Conservation (phyloP, 2,113 vertebrate genomes). For the Numida meleagris region DNA sequence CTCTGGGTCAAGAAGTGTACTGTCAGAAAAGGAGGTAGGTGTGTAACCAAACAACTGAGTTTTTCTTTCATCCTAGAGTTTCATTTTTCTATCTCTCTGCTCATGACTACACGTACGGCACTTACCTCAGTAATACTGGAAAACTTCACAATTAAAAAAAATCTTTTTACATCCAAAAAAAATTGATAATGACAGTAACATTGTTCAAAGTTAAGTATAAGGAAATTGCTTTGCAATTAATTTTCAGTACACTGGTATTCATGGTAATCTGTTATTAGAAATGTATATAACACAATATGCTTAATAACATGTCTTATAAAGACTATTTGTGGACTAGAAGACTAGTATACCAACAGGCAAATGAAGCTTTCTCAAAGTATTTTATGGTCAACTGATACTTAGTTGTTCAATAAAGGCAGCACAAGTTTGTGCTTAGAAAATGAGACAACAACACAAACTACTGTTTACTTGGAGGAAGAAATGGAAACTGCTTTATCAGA, state of each 20-base stretch:
- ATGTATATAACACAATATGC: not conserved
- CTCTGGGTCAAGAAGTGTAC: slow-evolving; percentile 45
- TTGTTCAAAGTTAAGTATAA: not conserved
- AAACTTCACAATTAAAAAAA: not conserved
- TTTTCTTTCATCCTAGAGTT: not conserved
- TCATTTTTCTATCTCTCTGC: not conserved
- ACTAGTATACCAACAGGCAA: not conserved
- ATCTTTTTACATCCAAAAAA: not conserved
- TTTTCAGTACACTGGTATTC: not conserved
- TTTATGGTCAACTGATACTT: not conserved
- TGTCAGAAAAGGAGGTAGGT: slow-evolving; percentile 32
- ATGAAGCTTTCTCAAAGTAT: not conserved
- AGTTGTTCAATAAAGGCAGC: not conserved
- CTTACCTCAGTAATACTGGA: not conserved
- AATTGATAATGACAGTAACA: not conserved
- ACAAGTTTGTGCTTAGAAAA: not conserved
- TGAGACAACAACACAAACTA: not conserved
- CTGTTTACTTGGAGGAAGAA: not conserved
- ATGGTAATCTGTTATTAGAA: not conserved
- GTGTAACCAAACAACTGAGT: not conserved
- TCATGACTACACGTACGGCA: not conserved
- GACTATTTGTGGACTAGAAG: not conserved
- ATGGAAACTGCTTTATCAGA: not conserved
- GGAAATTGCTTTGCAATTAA: not conserved
- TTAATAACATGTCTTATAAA: not conserved